Evolutionary conservation across 2,888 invertebrate genomes (phyloP), one percentile per base, ranked within the genome.

Genomic region (Plutella xylostella): DNA sequence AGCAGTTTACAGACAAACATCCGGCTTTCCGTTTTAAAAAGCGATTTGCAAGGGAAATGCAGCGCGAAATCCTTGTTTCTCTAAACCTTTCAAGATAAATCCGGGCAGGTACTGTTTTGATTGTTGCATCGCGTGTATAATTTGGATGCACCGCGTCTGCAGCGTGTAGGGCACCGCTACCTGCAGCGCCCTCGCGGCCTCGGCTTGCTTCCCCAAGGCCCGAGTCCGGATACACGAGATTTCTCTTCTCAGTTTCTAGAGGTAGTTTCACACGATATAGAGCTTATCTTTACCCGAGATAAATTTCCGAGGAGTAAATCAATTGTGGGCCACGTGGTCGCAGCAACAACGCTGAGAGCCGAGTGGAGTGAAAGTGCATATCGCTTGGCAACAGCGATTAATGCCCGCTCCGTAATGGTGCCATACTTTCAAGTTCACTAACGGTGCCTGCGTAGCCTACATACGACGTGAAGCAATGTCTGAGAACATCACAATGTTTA

Each of bases 1-100:
- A 65, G 60, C 58, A 71, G 77, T 76, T 73, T 72, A 65, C 66
- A 67, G 59, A 67, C 65, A 76, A 76, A 80, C 77, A 79, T 82
- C 80, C 80, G 79, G 78, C 71, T 77, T 71, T 68, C 58, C 54
- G 57, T 56, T 56, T 55, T 60, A 58, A 61, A 57, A 58, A 48
- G 49, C 48, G 19, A 19, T 37, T 15, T 37, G 15, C 19, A 37
- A 15, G 17, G 11, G 3, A 25, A 20, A 21, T 38, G 38, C 14
- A 38, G 38, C 38, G 38, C 22, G 3, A 21, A 38, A 39, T 22
- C 9, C 17, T 25, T 19, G 25, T 17, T 21, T 39, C 5, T 14
- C 9, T 22, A 39, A 17, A 15, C 11, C 17, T 25, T 22, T 14
- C 14, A 20, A 17, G 14, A 20, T 15, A 15, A 17, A 15, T 15